Evolutionary conservation across 1,140 invertebrate genomes (phyloP).

Genomic region (Drosophila busckii): DNA sequence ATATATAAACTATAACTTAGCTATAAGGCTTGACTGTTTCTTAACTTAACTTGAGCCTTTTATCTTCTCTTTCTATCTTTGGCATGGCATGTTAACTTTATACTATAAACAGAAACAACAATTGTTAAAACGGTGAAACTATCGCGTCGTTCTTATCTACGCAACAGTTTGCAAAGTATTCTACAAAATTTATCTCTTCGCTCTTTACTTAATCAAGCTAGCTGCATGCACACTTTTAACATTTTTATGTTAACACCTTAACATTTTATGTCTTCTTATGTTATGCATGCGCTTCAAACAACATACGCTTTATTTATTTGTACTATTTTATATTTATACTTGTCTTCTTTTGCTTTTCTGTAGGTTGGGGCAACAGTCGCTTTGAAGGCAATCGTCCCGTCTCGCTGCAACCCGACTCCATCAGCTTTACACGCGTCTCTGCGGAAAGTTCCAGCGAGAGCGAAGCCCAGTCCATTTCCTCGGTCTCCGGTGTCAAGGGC

Average conservation of each 20-base stretch:
- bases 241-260: constrained; percentile 22
- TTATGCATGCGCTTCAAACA: constrained; percentile 34
- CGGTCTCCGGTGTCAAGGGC: constrained; percentile 73
- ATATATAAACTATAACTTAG: no score
- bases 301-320: no score
- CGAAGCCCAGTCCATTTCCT: constrained; percentile 77
- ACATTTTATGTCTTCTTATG: constrained; percentile 18
- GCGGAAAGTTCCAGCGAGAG: constrained; percentile 78
- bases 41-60: constrained; percentile 2
- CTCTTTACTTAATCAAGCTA: neutral
- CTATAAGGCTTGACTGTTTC: no score
- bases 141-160: constrained; percentile 69
- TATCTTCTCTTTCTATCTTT: constrained; percentile 13
- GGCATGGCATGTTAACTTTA: constrained; percentile 35
- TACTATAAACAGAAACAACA: constrained; percentile 37
- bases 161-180: constrained; percentile 75
- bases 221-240: constrained; percentile 19
- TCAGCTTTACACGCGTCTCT: constrained; percentile 68
- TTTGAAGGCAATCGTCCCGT: constrained; percentile 73
- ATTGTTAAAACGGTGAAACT: constrained; percentile 62
- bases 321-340: neutral
- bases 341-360: neutral
- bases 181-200: neutral
- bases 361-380: constrained; percentile 74
- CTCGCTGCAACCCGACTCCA: constrained; percentile 73